Evolutionary conservation across 2,113 vertebrate genomes (phyloP).

Genomic region (Acanthochromis polyacanthus): DNA sequence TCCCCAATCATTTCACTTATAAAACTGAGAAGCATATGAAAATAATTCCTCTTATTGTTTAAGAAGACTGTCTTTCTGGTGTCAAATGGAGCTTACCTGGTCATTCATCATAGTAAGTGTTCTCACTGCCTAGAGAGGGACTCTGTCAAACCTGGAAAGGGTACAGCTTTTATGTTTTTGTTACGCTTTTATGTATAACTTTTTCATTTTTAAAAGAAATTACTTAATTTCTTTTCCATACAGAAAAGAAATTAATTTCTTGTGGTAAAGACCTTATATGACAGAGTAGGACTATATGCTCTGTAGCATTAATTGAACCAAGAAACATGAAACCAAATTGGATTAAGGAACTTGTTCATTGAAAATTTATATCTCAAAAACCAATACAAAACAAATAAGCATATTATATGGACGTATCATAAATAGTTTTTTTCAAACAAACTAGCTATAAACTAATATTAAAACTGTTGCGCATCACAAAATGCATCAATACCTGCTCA

Average conservation of each 20-base stretch:
- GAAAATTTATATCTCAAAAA: not conserved
- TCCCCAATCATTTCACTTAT: accelerated
- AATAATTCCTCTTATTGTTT: too few species aligned
- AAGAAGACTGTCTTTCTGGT: too few species aligned
- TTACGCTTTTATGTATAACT: too few species aligned
- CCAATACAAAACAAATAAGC: too few species aligned
- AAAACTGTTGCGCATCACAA: not conserved
- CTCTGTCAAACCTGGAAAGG: constrained; percentile 15
- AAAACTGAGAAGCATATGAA: not conserved
- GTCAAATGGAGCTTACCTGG: constrained; percentile 33
- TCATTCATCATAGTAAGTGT: constrained; percentile 46
- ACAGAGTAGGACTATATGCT: not conserved
- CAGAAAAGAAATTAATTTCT: not conserved
- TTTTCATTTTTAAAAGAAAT: not conserved
- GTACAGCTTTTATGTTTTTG: not conserved
- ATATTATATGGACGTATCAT: too few species aligned
- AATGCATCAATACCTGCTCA: not conserved
- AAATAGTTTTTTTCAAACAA: too few species aligned
- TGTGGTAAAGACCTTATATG: not conserved
- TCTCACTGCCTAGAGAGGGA: not conserved
- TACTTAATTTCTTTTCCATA: too few species aligned
- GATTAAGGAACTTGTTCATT: not conserved
- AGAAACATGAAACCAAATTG: not conserved
- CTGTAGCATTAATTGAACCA: not conserved
- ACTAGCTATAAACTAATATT: not conserved